phyloP scores from a whole-genome alignment of 2,888 invertebrate genomes.

The Phrixothrix hirtus region DNA sequence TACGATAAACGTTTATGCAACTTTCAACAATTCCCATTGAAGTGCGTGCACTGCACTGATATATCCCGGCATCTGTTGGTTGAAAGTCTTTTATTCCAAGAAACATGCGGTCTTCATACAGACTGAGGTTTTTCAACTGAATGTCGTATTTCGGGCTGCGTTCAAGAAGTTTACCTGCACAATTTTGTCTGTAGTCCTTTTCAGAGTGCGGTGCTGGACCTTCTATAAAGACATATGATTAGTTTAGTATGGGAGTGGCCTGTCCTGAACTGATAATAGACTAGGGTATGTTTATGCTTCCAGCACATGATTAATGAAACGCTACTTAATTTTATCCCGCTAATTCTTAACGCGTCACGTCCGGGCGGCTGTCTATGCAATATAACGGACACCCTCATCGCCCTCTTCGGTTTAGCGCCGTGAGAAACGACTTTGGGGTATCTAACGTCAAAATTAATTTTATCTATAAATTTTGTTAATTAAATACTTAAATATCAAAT shows the following conservation, averaged over 20 bases:
- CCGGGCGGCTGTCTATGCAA: slow-evolving; percentile 43
- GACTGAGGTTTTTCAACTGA: too few relatives aligned
- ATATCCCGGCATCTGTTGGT: slow-evolving; percentile 76
- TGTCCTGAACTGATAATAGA: slow-evolving; percentile 49
- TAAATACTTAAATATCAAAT: background rate
- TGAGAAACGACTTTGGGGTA: slow-evolving; percentile 33
- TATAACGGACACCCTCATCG: slow-evolving; percentile 30
- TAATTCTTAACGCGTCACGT: slow-evolving; percentile 54
- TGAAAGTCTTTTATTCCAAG: slow-evolving; percentile 76
- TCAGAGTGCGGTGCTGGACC: too few relatives aligned
- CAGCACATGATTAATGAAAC: slow-evolving; percentile 54
- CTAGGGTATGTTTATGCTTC: slow-evolving; percentile 40
- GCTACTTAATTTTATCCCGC: slow-evolving; percentile 52
- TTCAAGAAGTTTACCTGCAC: too few relatives aligned
- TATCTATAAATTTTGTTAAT: slow-evolving; percentile 44
- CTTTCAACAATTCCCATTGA: slow-evolving; percentile 87
- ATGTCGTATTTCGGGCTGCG: too few relatives aligned
- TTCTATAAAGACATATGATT: slow-evolving; percentile 43
- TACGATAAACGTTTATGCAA: slow-evolving; percentile 84
- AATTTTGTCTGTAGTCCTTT: too few relatives aligned
- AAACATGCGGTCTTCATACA: too few relatives aligned
- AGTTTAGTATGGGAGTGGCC: slow-evolving; percentile 46
- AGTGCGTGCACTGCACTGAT: slow-evolving; percentile 85
- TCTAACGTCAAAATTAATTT: slow-evolving; percentile 46
- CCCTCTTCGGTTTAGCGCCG: slow-evolving; percentile 25